Evolutionary conservation across 2,888 invertebrate species (phyloP).

Genomic region (Lordiphosa andalusiaca): DNA sequence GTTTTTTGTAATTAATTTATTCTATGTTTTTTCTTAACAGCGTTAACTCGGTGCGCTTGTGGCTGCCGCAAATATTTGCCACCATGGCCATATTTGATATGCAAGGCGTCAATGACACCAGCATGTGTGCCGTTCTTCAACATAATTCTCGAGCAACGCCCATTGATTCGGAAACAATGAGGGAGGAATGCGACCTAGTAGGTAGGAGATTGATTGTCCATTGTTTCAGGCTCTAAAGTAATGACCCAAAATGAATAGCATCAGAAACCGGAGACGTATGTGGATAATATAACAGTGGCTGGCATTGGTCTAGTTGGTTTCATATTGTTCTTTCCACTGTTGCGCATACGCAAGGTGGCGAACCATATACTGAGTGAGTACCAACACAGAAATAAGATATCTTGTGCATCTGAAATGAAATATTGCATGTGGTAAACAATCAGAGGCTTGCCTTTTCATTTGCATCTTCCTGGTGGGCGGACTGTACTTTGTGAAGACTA

Average conservation of each 20-base stretch:
- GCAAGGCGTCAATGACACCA: constrained; percentile 33
- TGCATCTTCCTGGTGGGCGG: constrained; percentile 81
- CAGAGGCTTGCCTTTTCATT: constrained; percentile 78
- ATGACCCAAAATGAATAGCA: constrained; percentile 31
- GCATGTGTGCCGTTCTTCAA: constrained; percentile 69
- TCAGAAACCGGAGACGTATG: constrained; percentile 37
- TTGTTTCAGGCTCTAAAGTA: constrained; percentile 45
- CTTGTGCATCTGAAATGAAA: background rate
- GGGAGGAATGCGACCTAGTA: constrained; percentile 50
- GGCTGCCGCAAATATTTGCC: constrained; percentile 92
- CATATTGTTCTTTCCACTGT: constrained; percentile 36
- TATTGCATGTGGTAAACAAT: background rate
- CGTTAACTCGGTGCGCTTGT: constrained; percentile 89
- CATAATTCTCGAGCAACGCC: constrained; percentile 36
- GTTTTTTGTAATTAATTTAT: background rate
- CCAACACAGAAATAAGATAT: background rate
- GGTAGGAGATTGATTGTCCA: constrained; percentile 42
- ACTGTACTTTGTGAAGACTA: constrained; percentile 82
- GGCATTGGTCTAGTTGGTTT: constrained; percentile 44
- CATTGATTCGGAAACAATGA: background rate
- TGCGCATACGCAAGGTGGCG: constrained; percentile 42
- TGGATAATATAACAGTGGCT: constrained; percentile 57
- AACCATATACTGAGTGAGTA: constrained; percentile 62
- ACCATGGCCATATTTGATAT: constrained; percentile 82
- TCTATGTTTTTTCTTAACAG: constrained; percentile 77